Conservation (phyloP, 2,113 vertebrate species). For the Cyanistes caeruleus region DNA sequence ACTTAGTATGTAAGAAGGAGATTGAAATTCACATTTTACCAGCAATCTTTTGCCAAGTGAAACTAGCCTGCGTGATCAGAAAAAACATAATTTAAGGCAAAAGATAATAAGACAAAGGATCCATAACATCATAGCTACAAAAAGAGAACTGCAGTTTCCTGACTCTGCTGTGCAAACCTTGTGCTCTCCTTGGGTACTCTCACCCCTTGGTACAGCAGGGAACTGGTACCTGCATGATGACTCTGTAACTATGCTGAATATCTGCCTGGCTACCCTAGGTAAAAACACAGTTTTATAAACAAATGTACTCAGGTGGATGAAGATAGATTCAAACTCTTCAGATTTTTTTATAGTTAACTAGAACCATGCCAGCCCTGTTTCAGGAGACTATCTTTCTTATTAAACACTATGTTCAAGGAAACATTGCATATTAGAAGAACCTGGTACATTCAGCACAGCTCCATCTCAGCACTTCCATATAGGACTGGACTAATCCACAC, state of each 20-base stretch:
- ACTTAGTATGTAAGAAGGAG: not conserved
- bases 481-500: not conserved
- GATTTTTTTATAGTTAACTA: not conserved
- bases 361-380: not conserved
- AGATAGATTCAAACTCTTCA: not conserved
- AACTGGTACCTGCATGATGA: not conserved
- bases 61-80: not conserved
- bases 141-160: not conserved
- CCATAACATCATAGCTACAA: not conserved
- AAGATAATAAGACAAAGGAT: not conserved
- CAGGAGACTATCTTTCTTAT: not conserved
- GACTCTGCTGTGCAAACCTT: not conserved
- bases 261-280: not conserved
- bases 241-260: not conserved
- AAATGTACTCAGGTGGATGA: not conserved
- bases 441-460: not conserved
- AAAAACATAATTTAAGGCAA: not conserved
- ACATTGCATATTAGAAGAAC: not conserved
- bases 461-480: not conserved
- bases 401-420: not conserved
- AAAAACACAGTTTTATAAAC: not conserved
- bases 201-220: not conserved
- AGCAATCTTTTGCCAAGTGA: not conserved
- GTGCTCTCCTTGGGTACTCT: fast-evolving
- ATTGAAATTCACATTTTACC: not conserved